Base-by-base conservation (phyloP, 2,888 invertebrate genomes). In the Pasiphila rectangulata region DNA sequence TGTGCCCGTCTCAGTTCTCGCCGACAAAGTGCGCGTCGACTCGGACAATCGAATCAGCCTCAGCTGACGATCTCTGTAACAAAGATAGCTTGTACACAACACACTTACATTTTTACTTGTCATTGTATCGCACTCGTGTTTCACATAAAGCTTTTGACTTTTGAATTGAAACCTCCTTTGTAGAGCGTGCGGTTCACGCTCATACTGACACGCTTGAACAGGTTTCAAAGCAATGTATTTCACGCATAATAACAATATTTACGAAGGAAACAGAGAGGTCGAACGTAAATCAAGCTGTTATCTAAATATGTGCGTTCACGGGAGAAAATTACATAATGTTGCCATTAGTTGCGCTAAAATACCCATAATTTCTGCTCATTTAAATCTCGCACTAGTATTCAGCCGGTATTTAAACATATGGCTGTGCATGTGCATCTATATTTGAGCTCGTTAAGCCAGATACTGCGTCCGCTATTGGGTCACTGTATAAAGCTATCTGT, bases 21-120 rank as follows among this genome's bases (percentile, higher is more conserved):
- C 74, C 79, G 78, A 80, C 83, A 82, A 83, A 82, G 81, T 70
- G 71, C 69, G 72, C 71, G 75, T 72, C 72, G 69, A 65, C 62
- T 61, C 67, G 66, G 67, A 82, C 83, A 79, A 79, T 83, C 75
- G 73, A 77, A 82, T 83, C 76, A 74, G 72, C 67, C 69, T 79
- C 46, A 50, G 49, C 37, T 45, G 40, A 49, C 30, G 39, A 69
- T 63, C 70, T 69, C 66, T 69, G 64, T 63, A 52, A 45, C 42
- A 37, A 40, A 53, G 56, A 57, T 50, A 45, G 34, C 45, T 52
- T 54, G 51, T 41, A 42, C 36, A 49, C 42, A 42, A 42, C 35
- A 46, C 42, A 36, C 29, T 48, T 46, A 34, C 38, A 36, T 42
- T 38, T 29, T 47, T 35, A 46, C 57, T 32, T 34, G 50, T 48